A percentile compares a stretch with the other conserved stretches of the same genome.
These are phyloP conservation scores for Ceratina japonica DNA, from an alignment of 1,140 invertebrate genomes.

Conservation along the genomic window DNA sequence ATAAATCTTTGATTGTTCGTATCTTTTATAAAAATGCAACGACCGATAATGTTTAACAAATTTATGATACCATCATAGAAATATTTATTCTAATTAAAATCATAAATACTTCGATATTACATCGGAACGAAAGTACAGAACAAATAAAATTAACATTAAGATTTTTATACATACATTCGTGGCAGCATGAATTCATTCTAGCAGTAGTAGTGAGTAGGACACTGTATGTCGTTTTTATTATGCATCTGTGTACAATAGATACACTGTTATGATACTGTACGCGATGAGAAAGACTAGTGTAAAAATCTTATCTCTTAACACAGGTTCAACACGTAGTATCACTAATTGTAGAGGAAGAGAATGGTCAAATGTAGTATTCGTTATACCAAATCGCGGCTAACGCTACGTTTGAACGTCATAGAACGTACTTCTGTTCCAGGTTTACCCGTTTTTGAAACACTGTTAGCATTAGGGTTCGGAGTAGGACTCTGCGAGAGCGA, in stretches of 20 bases:
- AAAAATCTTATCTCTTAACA: slow-evolving; percentile 52
- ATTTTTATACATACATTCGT: no score
- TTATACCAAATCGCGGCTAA: slow-evolving; percentile 74
- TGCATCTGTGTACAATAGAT: slow-evolving; percentile 44
- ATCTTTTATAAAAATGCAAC: background rate
- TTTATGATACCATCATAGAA: slow-evolving; percentile 15
- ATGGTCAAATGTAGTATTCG: slow-evolving; percentile 15
- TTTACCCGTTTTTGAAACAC: slow-evolving; percentile 63
- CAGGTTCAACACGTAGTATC: slow-evolving; percentile 14
- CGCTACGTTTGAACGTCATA: slow-evolving; percentile 78
- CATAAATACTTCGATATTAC: slow-evolving; percentile 18
- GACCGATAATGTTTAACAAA: background rate
- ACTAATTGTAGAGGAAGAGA: slow-evolving; percentile 17
- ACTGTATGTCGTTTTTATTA: slow-evolving; percentile 39
- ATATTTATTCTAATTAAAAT: slow-evolving; percentile 44
- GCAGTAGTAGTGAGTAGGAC: slow-evolving; percentile 26
- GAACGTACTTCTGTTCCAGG: slow-evolving; percentile 73
- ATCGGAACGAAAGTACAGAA: slow-evolving; percentile 5
- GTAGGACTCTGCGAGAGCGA: slow-evolving; percentile 76
- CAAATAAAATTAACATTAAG: background rate
- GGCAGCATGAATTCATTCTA: background rate
- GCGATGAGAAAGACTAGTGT: slow-evolving; percentile 39
- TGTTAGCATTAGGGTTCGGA: slow-evolving; percentile 56
- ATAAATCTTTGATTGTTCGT: background rate
- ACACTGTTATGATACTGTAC: slow-evolving; percentile 26